These are phyloP conservation scores for Eclectus roratus DNA, from an alignment of 2,113 vertebrate species.

Conservation along the genomic window DNA sequence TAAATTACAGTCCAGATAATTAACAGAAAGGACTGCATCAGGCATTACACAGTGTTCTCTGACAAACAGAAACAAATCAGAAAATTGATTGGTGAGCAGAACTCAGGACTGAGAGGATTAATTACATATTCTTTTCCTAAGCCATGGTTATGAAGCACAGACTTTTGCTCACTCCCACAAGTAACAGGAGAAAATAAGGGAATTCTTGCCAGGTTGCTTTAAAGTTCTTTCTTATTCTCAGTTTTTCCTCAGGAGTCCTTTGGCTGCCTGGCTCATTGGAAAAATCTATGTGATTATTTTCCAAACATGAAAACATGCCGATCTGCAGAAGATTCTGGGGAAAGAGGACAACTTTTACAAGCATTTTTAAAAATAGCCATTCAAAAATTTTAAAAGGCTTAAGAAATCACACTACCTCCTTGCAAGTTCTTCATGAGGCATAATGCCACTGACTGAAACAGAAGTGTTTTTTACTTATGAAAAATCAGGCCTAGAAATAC, in stretches of 20 bases:
- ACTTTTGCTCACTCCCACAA: background rate
- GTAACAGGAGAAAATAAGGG: background rate
- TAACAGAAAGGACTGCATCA: conserved; percentile 23
- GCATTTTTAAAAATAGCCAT: background rate
- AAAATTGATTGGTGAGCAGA: conserved; percentile 21
- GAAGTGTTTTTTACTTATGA: background rate
- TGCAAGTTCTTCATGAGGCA: background rate
- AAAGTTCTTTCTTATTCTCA: background rate
- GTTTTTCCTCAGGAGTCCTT: background rate
- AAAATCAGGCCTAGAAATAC: background rate
- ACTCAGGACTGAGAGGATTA: background rate
- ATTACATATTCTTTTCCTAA: background rate
- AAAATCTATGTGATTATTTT: background rate
- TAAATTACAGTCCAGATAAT: conserved; percentile 19
- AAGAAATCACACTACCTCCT: background rate
- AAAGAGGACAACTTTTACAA: background rate
- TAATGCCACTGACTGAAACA: background rate
- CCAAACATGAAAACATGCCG: background rate
- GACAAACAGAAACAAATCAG: conserved; percentile 34
- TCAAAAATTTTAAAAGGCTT: background rate
- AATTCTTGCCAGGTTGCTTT: background rate
- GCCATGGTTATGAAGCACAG: background rate
- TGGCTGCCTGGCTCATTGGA: background rate
- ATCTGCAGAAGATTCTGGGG: background rate
- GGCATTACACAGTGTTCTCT: background rate